phyloP scores from a whole-genome alignment of 1,140 invertebrate species.

The Diuraphis noxia region DNA sequence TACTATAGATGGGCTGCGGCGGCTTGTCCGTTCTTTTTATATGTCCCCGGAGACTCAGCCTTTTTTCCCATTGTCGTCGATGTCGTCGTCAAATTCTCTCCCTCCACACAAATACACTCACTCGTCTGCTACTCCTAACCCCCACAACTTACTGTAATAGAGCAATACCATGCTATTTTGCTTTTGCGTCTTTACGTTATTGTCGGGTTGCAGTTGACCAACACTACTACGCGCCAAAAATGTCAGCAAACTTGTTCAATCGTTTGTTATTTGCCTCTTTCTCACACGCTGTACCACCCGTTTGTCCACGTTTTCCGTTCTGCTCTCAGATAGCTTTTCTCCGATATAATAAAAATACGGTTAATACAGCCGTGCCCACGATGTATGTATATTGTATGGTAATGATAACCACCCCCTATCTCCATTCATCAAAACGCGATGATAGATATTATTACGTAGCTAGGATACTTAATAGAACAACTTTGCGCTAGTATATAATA shows the following conservation, averaged over 20 bases:
- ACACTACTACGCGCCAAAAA: slow-evolving; percentile 3
- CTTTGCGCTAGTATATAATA: too few relatives aligned
- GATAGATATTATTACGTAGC: too few relatives aligned
- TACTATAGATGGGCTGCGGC: not conserved
- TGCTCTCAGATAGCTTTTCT: not conserved
- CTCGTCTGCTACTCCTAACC: not conserved
- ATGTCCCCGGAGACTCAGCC: slow-evolving; percentile 11
- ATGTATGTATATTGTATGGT: not conserved
- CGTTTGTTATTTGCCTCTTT: not conserved
- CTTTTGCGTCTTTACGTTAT: not conserved
- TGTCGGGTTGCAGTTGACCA: not conserved
- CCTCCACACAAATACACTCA: too few relatives aligned
- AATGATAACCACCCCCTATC: too few relatives aligned
- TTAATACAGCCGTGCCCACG: not conserved
- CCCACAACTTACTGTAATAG: not conserved
- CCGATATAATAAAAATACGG: not conserved
- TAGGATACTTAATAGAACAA: too few relatives aligned
- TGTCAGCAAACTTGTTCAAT: not conserved
- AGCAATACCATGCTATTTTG: not conserved
- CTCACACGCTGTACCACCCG: too few relatives aligned
- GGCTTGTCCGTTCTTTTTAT: slow-evolving; percentile 25
- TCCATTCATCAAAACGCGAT: too few relatives aligned
- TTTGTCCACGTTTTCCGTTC: not conserved
- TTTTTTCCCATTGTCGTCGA: not conserved
- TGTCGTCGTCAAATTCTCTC: not conserved